phyloP scores from a whole-genome alignment of 2,113 vertebrate species.

The Meleagris gallopavo region DNA sequence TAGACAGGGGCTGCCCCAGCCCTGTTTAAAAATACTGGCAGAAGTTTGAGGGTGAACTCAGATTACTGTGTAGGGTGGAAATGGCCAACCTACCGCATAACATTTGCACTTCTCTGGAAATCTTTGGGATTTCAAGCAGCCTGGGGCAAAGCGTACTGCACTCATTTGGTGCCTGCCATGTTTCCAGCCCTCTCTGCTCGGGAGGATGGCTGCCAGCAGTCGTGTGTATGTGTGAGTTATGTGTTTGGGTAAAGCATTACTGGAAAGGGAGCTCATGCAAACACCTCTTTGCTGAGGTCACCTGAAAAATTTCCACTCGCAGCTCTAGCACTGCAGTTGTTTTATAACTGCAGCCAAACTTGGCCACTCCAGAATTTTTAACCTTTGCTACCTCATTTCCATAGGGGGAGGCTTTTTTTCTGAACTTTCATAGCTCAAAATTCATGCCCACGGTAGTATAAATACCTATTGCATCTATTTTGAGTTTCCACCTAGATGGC shows the following conservation, averaged over 20 bases:
- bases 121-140: conserved; percentile 35
- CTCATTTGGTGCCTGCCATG: conserved; percentile 7
- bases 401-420: neutral
- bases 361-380: neutral
- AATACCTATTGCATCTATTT: neutral
- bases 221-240: neutral
- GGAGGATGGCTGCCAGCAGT: neutral
- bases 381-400: neutral
- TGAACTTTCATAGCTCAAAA: neutral
- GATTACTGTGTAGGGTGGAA: neutral
- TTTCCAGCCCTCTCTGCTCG: conserved; percentile 4
- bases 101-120: neutral
- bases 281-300: neutral
- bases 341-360: neutral
- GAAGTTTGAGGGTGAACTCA: neutral
- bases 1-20: neutral
- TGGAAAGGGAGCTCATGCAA: neutral
- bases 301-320: neutral
- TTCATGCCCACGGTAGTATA: neutral
- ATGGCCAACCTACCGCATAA: neutral
- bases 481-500: neutral
- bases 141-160: neutral
- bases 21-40: conserved; percentile 50
- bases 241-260: conserved; percentile 12
- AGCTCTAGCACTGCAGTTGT: neutral